Conservation (phyloP, 2,888 invertebrate genomes). For the Bombylius major region DNA sequence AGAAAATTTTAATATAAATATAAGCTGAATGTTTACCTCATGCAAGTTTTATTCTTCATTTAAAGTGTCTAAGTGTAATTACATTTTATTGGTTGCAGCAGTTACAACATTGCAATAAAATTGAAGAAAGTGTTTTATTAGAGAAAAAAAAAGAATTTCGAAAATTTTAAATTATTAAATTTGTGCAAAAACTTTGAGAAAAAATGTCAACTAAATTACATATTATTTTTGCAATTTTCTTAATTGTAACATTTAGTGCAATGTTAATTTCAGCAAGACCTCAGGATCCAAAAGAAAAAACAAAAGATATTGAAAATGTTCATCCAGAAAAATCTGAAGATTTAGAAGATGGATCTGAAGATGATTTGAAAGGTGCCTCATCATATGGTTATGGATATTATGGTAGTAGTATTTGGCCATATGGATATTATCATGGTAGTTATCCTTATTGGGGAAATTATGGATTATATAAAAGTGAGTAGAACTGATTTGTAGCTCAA, state of each 20-base stretch:
- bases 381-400: constrained; percentile 32
- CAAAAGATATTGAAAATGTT: neutral
- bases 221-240: neutral
- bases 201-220: too few species aligned
- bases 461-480: constrained; percentile 15
- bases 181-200: too few species aligned
- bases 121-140: too few species aligned
- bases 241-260: neutral
- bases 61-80: too few species aligned
- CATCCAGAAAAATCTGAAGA: constrained; percentile 6
- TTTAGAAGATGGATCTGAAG: constrained; percentile 18
- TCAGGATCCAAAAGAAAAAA: neutral
- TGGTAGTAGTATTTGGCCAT: constrained; percentile 14
- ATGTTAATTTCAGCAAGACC: neutral
- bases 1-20: too few species aligned
- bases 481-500: neutral
- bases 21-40: too few species aligned
- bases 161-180: too few species aligned
- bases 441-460: constrained; percentile 18
- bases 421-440: constrained; percentile 8
- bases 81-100: too few species aligned
- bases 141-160: too few species aligned
- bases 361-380: constrained; percentile 28
- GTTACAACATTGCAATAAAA: too few species aligned
- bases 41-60: too few species aligned